Base-by-base conservation (phyloP, 1,140 invertebrate genomes). In the Anastrepha ludens region DNA sequence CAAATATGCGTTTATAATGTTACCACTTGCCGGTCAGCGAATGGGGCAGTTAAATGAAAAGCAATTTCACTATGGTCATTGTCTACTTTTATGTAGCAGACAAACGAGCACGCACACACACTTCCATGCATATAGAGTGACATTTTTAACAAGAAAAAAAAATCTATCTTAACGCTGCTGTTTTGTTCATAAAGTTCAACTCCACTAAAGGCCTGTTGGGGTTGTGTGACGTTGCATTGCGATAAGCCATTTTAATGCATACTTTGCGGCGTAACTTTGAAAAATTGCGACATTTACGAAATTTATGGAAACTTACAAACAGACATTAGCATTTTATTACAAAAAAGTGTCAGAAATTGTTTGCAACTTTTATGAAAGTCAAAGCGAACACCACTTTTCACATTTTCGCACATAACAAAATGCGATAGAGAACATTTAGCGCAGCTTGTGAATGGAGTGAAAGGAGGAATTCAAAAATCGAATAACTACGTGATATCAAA, bases 1-100 rank as follows among this genome's bases (percentile, higher is more conserved):
- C 74, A 81, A 81, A 81, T 81, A 81, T 81, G 74, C 47, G n/a
- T 81, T 81, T 81, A 81, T 81, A 81, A 81, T 81, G 41, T n/a
- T 8, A 20, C 47, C 47, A 81, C 74, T 81, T 81, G 5, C 74
- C 74, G 74, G 74, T 81, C 74, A 55, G 17, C 74, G 74, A 20
- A 81, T 81, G 74, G n/a, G 7, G 74, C 74, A 55, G 47, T 81
- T 81, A 81, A 81, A 81, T 55, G 29, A 81, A 81, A 50, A 20
- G 47, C 74, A 81, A 55, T 81, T 29, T 81, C 74, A 47, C 44
- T 74, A 47, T 15, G 5, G 44, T 8, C 70, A 81, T 81, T 81
- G 74, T 81, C 74, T 50, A 55, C 47, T 81, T 55, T 81, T 81
- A 74, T 44, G n/a, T 6, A 17, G 47, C 47, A 55, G 47, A 50